Conservation (phyloP, 2,113 vertebrate genomes). For the Laticauda colubrina region DNA sequence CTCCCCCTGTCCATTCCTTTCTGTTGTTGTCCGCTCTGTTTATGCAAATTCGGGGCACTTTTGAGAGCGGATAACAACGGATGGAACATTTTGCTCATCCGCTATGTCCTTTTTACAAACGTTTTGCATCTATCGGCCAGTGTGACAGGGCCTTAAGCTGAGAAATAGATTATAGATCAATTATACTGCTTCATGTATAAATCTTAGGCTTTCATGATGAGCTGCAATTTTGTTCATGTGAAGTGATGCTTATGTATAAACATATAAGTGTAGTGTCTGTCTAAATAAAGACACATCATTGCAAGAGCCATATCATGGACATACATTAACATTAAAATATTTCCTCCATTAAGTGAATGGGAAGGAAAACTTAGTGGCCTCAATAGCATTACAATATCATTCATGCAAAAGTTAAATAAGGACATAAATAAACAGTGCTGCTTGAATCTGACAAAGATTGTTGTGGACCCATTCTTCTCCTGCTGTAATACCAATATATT, state of each 20-base stretch:
- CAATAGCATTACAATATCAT: neutral
- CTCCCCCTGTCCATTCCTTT: no score
- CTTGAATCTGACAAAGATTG: neutral
- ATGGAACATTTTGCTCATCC: no score
- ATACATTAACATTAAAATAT: neutral
- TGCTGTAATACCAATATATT: neutral
- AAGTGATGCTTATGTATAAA: neutral
- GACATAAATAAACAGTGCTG: neutral
- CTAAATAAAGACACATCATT: neutral
- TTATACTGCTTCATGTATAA: neutral
- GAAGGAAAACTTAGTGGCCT: neutral
- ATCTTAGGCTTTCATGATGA: no score
- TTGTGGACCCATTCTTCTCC: neutral
- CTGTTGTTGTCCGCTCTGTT: no score
- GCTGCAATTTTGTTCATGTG: neutral
- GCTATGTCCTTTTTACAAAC: no score
- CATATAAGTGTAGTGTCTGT: neutral
- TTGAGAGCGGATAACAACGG: no score
- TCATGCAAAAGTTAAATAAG: neutral
- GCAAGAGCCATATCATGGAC: neutral
- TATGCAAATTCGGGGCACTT: no score
- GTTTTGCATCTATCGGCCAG: no score
- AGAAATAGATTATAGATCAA: neutral
- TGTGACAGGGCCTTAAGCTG: neutral
- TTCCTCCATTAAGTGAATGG: neutral